These are phyloP conservation scores for Pleuronectes platessa DNA, from an alignment of 2,113 vertebrate species.

Conservation along the genomic window DNA sequence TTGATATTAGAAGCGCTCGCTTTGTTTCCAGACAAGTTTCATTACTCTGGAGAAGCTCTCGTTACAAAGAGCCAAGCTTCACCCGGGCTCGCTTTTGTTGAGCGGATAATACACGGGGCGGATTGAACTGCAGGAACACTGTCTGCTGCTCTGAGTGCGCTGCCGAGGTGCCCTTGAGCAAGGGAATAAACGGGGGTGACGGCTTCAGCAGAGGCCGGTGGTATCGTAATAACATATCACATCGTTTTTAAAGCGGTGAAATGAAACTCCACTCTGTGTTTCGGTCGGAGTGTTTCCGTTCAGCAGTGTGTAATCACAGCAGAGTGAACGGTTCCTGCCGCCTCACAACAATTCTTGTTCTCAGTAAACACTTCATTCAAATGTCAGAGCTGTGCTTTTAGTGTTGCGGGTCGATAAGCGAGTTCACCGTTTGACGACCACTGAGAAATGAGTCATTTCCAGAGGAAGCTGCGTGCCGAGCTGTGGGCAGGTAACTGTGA, in stretches of 20 bases:
- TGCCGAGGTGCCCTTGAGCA: conserved; percentile 55
- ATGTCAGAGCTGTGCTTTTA: conserved; percentile 51
- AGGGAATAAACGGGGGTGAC: conserved; percentile 35
- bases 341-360: not conserved
- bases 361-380: conserved; percentile 31
- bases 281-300: too few relatives aligned
- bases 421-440: not conserved
- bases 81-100: conserved; percentile 45
- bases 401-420: not conserved
- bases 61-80: conserved; percentile 58
- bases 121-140: conserved; percentile 33
- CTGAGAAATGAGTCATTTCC: conserved; percentile 48
- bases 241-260: not conserved
- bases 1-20: conserved; percentile 62
- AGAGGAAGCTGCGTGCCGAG: conserved; percentile 45
- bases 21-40: conserved; percentile 72
- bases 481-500: conserved; percentile 14
- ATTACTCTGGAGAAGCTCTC: conserved; percentile 66
- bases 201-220: not conserved
- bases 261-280: not conserved
- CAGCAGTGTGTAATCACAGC: not conserved
- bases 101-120: conserved; percentile 48
- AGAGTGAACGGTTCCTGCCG: not conserved
- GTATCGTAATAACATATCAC: not conserved
- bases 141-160: conserved; percentile 47